Evolutionary conservation across 2,797 vertebrate genomes (phyloP), one percentile per base, ranked within the genome.

Genomic region (Diplodus puntazzo): DNA sequence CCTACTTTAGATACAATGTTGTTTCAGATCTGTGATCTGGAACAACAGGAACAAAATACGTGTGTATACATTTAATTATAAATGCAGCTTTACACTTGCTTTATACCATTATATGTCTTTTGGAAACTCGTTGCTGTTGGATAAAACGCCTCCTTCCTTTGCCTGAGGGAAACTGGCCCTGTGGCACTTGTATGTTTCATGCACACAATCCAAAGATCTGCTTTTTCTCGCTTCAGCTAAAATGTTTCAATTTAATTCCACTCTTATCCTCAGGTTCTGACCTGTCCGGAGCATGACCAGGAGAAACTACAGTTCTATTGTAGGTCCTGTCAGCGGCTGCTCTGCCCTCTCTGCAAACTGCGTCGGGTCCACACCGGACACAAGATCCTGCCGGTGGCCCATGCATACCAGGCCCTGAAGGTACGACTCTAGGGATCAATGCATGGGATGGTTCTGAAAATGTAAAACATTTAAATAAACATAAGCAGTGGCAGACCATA

Each of bases 231-330:
- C 2, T 5, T 30, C 0, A 30, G n/a, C 46, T 52, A 25, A 69
- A 60, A 42, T 20, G 1, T 20, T 21, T 11, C 45, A 7, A 13
- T 64, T 30, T 20, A 4, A 67, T 49, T 45, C 23, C 2, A 2
- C 18, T 73, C n/a, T 59, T 20, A 9, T 12, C 53, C 42, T 69
- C 78, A 99, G 98, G 97, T 98, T 27, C 88, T 99, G 89, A 97
- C 96, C 62, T 99, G 98, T 90, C 97, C 98, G 0, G 98, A 99
- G 77, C 98, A 99, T 34, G 96, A 96, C 65, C 97, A 98, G 88
- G 98, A 99, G 92, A 97, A 97, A 66, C 96, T 99, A 63, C 96
- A 97, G 82, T 97, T 98, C 86, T 99, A 98, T 84, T 99, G 98
- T 76, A 95, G 97, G 92, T 96, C 97, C 0, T 99, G 98, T 91